Conservation (phyloP, 2,888 invertebrate species). For the Clistopyga incitator region DNA sequence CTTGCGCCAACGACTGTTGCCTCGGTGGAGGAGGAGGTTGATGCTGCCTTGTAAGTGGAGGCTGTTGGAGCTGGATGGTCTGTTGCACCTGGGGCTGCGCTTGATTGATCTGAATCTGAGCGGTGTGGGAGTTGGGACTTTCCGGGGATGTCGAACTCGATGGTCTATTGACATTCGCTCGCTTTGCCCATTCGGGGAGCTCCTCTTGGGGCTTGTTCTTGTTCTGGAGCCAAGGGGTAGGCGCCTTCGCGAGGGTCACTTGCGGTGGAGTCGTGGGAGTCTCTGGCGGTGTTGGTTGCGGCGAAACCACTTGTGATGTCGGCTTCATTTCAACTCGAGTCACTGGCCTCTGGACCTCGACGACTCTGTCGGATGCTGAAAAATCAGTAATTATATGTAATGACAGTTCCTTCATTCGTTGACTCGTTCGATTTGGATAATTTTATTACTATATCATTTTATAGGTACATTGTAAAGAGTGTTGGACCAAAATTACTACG, state of each 20-base stretch:
- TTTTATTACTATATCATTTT: too few species aligned
- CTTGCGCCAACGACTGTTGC: slow-evolving; percentile 71
- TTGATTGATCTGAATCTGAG: slow-evolving; percentile 76
- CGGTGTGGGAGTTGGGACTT: slow-evolving; percentile 84
- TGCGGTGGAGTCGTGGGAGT: slow-evolving; percentile 79
- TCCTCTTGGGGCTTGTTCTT: slow-evolving; percentile 83
- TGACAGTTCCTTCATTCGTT: background rate
- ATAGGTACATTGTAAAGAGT: too few species aligned
- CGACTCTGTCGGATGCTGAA: slow-evolving; percentile 68
- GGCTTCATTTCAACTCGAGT: slow-evolving; percentile 75
- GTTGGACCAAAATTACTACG: too few species aligned
- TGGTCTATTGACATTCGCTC: slow-evolving; percentile 73
- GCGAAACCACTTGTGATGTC: slow-evolving; percentile 61
- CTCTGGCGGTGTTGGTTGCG: slow-evolving; percentile 77
- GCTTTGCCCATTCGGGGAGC: slow-evolving; percentile 85
- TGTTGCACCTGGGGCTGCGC: slow-evolving; percentile 53
- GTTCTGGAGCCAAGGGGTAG: slow-evolving; percentile 87
- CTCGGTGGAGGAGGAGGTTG: slow-evolving; percentile 55
- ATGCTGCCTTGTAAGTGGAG: slow-evolving; percentile 59
- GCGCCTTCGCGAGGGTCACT: slow-evolving; percentile 86
- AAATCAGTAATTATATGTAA: background rate
- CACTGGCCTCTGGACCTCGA: slow-evolving; percentile 69
- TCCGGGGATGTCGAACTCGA: slow-evolving; percentile 74
- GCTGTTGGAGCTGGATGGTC: slow-evolving; percentile 65
- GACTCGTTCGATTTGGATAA: background rate